Percentiles rank a stretch among this genome's conserved stretches.
Evolutionary conservation across 2,797 vertebrate species (phyloP).

Genomic region (Siniperca scherzeri): DNA sequence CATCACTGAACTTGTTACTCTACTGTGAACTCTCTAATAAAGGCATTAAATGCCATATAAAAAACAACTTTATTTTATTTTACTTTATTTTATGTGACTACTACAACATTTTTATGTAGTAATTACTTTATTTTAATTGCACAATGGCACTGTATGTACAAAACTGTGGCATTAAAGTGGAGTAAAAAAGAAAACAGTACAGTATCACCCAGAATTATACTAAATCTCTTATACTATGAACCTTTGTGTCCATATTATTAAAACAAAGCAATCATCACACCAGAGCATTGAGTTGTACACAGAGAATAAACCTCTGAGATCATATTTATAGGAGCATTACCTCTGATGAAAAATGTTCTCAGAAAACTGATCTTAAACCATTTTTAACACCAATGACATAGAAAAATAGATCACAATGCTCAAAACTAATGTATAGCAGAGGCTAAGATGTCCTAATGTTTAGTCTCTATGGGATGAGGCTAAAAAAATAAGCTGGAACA

Average conservation of each 20-base stretch:
- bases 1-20: not conserved
- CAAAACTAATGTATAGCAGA: not conserved
- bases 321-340: not conserved
- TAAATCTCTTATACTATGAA: not conserved
- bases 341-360: not conserved
- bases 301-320: not conserved
- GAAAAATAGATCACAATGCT: not conserved
- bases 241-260: not conserved
- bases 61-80: not conserved
- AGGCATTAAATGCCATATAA: not conserved
- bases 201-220: not conserved
- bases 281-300: not conserved
- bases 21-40: not conserved
- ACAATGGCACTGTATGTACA: not conserved
- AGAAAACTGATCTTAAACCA: not conserved
- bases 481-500: not conserved
- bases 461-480: not conserved
- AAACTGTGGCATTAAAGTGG: not conserved
- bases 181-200: not conserved
- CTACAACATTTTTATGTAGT: not conserved
- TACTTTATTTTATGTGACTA: not conserved
- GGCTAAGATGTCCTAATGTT: not conserved
- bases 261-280: constrained; percentile 1
- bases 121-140: not conserved
- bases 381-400: not conserved